Conservation (phyloP, 2,797 vertebrate species). For the Lagodon rhomboides region DNA sequence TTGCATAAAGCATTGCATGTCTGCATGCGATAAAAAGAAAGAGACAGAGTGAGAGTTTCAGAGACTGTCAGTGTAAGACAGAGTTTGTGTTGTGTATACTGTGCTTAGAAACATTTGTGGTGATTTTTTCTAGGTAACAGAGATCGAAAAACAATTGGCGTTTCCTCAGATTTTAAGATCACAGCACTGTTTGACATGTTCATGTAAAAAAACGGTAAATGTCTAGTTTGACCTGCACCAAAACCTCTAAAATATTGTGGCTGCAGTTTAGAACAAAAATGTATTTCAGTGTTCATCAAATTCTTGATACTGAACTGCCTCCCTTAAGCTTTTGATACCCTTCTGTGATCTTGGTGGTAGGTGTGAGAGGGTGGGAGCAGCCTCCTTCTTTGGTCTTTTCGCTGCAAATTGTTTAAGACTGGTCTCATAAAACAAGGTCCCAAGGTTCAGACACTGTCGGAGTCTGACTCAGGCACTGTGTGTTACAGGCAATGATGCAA, state of each 20-base stretch:
- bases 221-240: background rate
- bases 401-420: constrained; percentile 40
- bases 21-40: constrained; percentile 31
- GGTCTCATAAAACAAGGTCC: constrained; percentile 54
- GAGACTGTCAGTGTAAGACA: background rate
- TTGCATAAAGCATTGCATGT: constrained; percentile 31
- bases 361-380: background rate
- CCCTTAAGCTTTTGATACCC: background rate
- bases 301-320: background rate
- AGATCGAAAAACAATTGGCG: background rate
- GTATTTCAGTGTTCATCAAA: no score
- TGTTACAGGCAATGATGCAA: constrained; percentile 60
- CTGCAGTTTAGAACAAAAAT: background rate
- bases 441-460: constrained; percentile 54
- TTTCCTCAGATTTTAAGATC: background rate
- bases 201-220: background rate
- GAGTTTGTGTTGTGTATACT: background rate
- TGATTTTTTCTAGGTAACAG: background rate
- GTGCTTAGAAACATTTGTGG: background rate
- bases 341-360: background rate
- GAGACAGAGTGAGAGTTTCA: background rate
- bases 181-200: background rate
- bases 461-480: constrained; percentile 51
- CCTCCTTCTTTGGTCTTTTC: constrained; percentile 18
- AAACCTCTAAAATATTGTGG: background rate